Base-by-base conservation (phyloP, 2,797 vertebrate species). In the Uromys caudimaculatus region DNA sequence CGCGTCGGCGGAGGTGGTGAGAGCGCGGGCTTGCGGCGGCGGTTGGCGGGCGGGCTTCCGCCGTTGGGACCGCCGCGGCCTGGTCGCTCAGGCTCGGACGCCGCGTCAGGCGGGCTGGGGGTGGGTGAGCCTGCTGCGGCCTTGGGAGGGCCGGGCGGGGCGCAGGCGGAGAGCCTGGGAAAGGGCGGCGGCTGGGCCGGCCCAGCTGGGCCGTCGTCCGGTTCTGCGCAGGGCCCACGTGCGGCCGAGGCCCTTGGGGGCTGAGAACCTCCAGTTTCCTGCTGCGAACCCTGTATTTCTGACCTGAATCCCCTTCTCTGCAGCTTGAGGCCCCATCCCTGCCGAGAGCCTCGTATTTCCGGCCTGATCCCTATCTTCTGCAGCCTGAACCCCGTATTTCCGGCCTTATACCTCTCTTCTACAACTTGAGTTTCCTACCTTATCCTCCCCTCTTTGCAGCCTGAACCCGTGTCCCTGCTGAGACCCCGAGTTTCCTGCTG, bases 1-100 rank as follows among this genome's bases (percentile, higher is more conserved):
- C 56, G 76, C 44, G 47, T 73, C 54, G 54, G 93, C 4, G 44
- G 91, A 23, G 94, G 95, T 50, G 97, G 97, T 95, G 97, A 97
- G 97, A 94, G 94, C 32, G 60, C 47, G 97, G 96, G 93, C 93
- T 86, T 35, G 29, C 88, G 71, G 85, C 44, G 52, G 96, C 67
- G 56, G 78, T 77, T 62, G 85, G 79, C 82, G 92, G 79, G 95
- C 78, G 41, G 85, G 86, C 27, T 41, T 88, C 69, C 38, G 47
- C 44, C 16, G 82, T 95, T 94, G 76, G 62, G 91, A 90, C 73
- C 44, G 75, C 94, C 24, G 69, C 58, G 93, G 93, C 84, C 79
- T 96, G 35, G 50, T 79, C 41, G 83, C 27, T 47, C 17, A 62
- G 84, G 79, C 79, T 96, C 8, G 38, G 77, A 69, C 64, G 10